Evolutionary conservation across 2,797 vertebrate species (phyloP).

Genomic region (Urocyon cinereoargenteus): DNA sequence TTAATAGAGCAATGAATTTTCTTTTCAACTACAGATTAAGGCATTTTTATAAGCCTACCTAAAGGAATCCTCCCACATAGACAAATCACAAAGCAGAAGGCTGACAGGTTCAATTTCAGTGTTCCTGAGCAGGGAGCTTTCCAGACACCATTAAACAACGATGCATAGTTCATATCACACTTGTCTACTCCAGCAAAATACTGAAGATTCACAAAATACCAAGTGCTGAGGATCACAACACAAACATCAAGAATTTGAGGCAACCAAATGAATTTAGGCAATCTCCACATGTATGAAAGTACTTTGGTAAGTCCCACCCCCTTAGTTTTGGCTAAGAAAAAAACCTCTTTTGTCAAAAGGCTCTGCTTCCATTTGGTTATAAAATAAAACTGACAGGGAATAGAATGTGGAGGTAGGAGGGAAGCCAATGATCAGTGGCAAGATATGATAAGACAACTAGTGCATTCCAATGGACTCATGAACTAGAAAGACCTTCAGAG

Average conservation of each 20-base stretch:
- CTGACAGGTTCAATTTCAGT: constrained; percentile 35
- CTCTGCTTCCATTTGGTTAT: background rate
- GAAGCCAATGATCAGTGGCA: background rate
- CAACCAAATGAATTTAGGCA: background rate
- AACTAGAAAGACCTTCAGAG: background rate
- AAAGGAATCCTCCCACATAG: constrained; percentile 60
- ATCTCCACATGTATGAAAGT: background rate
- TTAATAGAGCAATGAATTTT: constrained; percentile 59
- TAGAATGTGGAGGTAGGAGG: background rate
- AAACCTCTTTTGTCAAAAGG: constrained; percentile 11
- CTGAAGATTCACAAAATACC: constrained; percentile 44
- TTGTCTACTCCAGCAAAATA: constrained; percentile 2
- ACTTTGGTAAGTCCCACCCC: background rate
- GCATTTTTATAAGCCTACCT: constrained; percentile 20
- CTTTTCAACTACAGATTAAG: constrained; percentile 51
- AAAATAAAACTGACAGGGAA: background rate
- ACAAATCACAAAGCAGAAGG: constrained; percentile 57
- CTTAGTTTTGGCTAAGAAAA: constrained; percentile 3
- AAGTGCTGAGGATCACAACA: background rate
- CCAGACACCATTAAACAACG: background rate
- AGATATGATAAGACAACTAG: background rate
- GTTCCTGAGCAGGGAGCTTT: constrained; percentile 32
- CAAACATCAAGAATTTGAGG: background rate
- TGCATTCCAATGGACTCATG: background rate
- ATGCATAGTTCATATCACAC: background rate